These are phyloP conservation scores for Sebastes steindachneri DNA, from an alignment of 2,797 vertebrate species.

Conservation along the genomic window DNA sequence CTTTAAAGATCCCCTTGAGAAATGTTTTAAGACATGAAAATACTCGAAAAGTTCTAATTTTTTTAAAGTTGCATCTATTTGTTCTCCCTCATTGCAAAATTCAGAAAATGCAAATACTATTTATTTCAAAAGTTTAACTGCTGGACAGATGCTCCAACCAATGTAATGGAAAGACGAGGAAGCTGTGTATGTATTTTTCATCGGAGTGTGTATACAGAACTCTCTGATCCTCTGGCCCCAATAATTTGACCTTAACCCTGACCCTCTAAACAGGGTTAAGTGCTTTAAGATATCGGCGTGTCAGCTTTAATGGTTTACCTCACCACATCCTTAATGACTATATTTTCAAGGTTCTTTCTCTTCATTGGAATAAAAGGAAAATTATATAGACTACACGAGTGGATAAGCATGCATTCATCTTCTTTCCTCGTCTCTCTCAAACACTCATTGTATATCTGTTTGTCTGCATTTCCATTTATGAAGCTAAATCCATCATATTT, in stretches of 20 bases:
- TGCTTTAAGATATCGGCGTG: background rate
- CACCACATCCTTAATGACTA: background rate
- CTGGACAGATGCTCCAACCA: background rate
- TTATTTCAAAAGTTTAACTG: background rate
- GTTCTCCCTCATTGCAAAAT: background rate
- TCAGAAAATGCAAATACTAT: background rate
- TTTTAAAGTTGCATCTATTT: background rate
- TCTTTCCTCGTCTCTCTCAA: background rate
- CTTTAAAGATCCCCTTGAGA: too few relatives aligned
- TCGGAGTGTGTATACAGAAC: background rate
- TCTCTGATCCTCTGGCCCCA: background rate
- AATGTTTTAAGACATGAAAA: too few relatives aligned
- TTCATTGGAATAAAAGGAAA: background rate
- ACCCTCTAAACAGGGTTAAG: background rate
- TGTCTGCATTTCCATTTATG: constrained; percentile 14
- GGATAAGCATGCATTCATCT: background rate
- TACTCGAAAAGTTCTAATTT: too few relatives aligned
- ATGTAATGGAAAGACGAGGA: background rate
- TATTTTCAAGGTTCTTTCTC: background rate
- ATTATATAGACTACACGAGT: background rate
- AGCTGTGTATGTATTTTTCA: background rate
- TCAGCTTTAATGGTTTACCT: background rate
- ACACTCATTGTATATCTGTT: background rate
- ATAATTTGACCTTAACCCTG: background rate
- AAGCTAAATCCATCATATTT: constrained; percentile 35